These are phyloP conservation scores for Xylophagus ater DNA, from an alignment of 2,888 invertebrate species.

Conservation along the genomic window DNA sequence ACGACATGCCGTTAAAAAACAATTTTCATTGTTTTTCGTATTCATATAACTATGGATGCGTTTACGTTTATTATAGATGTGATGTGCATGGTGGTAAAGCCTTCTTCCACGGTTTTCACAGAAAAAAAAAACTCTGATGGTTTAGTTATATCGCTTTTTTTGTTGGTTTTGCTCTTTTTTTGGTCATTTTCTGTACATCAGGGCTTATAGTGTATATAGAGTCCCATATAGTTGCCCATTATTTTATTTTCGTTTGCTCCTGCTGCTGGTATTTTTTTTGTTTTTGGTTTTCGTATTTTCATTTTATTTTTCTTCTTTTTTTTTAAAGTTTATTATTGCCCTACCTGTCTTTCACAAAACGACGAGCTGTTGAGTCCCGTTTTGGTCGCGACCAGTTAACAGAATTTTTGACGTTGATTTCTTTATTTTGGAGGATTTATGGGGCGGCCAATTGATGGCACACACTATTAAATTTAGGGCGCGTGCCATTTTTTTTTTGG, in stretches of 20 bases:
- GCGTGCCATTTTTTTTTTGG: constrained; percentile 17
- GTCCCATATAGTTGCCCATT: constrained; percentile 12
- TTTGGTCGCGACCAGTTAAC: constrained; percentile 23
- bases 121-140: too few species aligned
- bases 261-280: neutral
- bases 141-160: neutral
- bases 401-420: constrained; percentile 30
- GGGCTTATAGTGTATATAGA: too few species aligned
- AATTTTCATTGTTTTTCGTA: constrained; percentile 12
- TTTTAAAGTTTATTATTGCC: too few species aligned
- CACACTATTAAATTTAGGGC: too few species aligned
- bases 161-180: neutral
- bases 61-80: too few species aligned
- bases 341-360: constrained; percentile 1
- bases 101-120: too few species aligned
- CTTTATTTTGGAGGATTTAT: constrained; percentile 25
- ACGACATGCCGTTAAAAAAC: constrained; percentile 12
- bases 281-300: neutral
- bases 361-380: constrained; percentile 18
- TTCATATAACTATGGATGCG: too few species aligned
- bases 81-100: too few species aligned
- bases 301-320: too few species aligned
- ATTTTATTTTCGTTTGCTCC: constrained; percentile 6
- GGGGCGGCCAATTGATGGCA: too few species aligned
- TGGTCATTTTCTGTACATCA: constrained; percentile 6